Evolutionary conservation across 1,140 invertebrate species (phyloP).

Genomic region (Archivesica marissinica): DNA sequence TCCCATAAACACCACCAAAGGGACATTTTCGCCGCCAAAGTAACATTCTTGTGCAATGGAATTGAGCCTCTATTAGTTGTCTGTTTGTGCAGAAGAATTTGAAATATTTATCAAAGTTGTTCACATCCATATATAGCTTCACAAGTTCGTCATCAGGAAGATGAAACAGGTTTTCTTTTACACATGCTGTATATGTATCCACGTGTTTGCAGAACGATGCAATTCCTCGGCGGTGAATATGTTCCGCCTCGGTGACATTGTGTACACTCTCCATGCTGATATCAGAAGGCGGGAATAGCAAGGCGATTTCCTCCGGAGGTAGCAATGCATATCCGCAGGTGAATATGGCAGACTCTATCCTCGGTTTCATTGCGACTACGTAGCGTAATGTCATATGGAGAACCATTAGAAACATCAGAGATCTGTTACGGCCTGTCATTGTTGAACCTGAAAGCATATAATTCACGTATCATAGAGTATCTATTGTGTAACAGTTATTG

Average conservation of each 20-base stretch:
- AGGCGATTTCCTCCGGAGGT: background rate
- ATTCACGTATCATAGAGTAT: too few relatives aligned
- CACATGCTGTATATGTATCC: conserved; percentile 4
- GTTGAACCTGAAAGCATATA: too few relatives aligned
- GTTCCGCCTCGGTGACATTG: background rate
- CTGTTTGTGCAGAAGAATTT: conserved; percentile 17
- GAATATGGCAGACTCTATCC: conserved; percentile 17
- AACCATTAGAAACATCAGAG: background rate
- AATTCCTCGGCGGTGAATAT: background rate
- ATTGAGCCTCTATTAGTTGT: background rate
- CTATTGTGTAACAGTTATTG: too few relatives aligned
- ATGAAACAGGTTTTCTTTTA: conserved; percentile 6
- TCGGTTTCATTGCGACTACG: background rate
- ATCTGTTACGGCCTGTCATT: too few relatives aligned
- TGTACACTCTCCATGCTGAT: background rate
- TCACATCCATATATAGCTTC: background rate
- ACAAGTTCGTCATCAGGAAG: background rate
- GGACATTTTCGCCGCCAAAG: background rate
- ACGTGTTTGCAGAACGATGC: conserved; percentile 21
- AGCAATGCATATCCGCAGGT: conserved; percentile 36
- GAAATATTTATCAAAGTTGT: conserved; percentile 13
- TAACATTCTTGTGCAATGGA: background rate
- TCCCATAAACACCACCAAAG: conserved; percentile 22
- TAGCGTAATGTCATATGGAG: background rate
- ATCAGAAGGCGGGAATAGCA: conserved; percentile 32